Base-by-base conservation (phyloP, 2,797 vertebrate species). In the Threskiornis aethiopicus region DNA sequence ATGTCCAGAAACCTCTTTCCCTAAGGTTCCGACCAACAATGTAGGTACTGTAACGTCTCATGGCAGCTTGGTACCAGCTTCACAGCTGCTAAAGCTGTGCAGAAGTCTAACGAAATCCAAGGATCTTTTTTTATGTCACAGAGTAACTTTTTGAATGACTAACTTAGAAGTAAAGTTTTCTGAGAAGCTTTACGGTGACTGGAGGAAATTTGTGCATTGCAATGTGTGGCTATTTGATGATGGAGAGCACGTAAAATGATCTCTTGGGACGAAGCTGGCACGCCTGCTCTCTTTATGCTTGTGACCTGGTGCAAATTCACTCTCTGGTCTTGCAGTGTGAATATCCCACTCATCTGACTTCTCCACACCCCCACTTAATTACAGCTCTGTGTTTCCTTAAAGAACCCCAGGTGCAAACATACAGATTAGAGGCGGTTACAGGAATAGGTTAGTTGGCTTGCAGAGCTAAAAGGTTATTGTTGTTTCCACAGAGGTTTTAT, bases 381-480 rank as follows among this genome's bases (percentile, higher is more conserved):
- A 97, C 95, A 92, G 82, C 93, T 96, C 84, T 93, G 87, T 24
- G 16, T 95, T 97, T 97, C 90, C 96, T 96, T 96, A 96, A 96
- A 96, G 96, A 96, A 95, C 89, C 95, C 96, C 91, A 86, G 93
- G 85, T 94, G 96, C 95, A 97, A 96, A 95, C 88, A 96, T 4
- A 72, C 61, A 90, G 93, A 97, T 97, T 94, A 97, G 97, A 82
- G 70, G 92, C 3, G 0, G 92, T 95, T 97, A 91, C 96, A 95
- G 95, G 92, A 97, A 96, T 97, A 97, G 93, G 72, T 52, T 61
- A 35, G 84, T 62, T 93, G 95, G 87, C 89, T 91, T 19, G 54
- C 82, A 93, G 90, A 95, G 92, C 95, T 96, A 84, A 95, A 96
- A 96, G 94, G 72, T 97, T 94, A 97, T 97, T 96, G 96, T 96